These are phyloP conservation scores for Camponotus floridanus DNA, from an alignment of 1,140 invertebrate genomes.

Conservation along the genomic window DNA sequence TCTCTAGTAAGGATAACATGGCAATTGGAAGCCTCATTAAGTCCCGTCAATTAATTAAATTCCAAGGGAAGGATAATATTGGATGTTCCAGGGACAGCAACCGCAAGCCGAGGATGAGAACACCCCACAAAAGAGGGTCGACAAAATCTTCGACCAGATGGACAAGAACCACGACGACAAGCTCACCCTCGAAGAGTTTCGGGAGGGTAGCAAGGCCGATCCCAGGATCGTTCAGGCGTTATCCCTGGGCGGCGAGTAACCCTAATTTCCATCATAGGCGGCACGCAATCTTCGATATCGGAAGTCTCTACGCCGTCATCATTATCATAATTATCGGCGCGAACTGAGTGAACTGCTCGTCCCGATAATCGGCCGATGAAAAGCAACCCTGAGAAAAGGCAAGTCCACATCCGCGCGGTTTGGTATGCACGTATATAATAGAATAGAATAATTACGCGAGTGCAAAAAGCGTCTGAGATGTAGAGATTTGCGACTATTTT, in stretches of 20 bases:
- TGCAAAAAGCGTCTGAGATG: background rate
- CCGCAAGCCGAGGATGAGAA: conserved; percentile 97
- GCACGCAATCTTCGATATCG: conserved; percentile 24
- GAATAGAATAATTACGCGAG: conserved; percentile 56
- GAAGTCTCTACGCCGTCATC: conserved; percentile 23
- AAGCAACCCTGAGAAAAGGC: conserved; percentile 12
- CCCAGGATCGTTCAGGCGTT: conserved; percentile 99
- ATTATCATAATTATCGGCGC: conserved; percentile 35
- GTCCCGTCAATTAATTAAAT: background rate
- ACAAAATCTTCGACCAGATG: conserved; percentile 99
- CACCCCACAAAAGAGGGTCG: conserved; percentile 97
- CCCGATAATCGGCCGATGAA: conserved; percentile 27
- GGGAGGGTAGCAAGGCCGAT: conserved; percentile 99
- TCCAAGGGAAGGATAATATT: background rate
- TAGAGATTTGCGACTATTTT: conserved; percentile 42
- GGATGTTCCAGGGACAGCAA: conserved; percentile 92
- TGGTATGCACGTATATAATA: conserved; percentile 60
- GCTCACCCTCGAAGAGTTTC: conserved; percentile 98
- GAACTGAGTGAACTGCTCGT: conserved; percentile 44
- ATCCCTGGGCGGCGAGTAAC: conserved; percentile 92
- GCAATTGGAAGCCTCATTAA: background rate
- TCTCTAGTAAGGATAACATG: background rate
- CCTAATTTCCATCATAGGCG: conserved; percentile 9
- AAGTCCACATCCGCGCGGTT: conserved; percentile 44
- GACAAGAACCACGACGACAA: conserved; percentile 99